These are phyloP conservation scores for Pseudolaguvia tuberculata DNA, from an alignment of 2,113 vertebrate genomes.

Conservation along the genomic window DNA sequence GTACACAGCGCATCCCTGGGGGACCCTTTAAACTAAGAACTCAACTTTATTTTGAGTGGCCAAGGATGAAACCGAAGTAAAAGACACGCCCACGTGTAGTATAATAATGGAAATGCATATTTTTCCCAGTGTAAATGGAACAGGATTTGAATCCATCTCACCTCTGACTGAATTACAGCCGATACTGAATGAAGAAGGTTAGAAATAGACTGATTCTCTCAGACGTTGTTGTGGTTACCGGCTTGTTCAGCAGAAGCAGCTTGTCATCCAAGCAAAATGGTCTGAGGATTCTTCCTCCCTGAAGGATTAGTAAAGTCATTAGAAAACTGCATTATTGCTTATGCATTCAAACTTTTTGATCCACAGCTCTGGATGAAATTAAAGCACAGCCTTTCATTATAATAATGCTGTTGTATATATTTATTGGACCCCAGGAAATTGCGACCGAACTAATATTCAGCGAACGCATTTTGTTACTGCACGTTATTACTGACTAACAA, in stretches of 20 bases:
- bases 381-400: neutral
- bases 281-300: neutral
- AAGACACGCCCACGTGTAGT: too few relatives aligned
- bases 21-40: too few relatives aligned
- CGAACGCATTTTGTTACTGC: neutral
- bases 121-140: neutral
- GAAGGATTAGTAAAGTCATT: neutral
- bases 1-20: too few relatives aligned
- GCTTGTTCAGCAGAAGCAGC: constrained; percentile 44
- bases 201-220: constrained; percentile 48
- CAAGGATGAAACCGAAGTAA: too few relatives aligned
- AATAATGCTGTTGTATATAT: neutral
- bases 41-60: too few relatives aligned
- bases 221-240: constrained; percentile 50
- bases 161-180: neutral
- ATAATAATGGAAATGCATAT: too few relatives aligned
- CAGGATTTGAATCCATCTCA: neutral
- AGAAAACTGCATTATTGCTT: neutral
- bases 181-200: neutral
- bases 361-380: neutral
- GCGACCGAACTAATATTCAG: neutral
- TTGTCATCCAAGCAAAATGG: neutral
- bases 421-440: neutral
- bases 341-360: neutral
- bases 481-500: constrained; percentile 2